Evolutionary conservation across 2,797 vertebrate genomes (phyloP).

Genomic region (Enteromius unitaeniatus): DNA sequence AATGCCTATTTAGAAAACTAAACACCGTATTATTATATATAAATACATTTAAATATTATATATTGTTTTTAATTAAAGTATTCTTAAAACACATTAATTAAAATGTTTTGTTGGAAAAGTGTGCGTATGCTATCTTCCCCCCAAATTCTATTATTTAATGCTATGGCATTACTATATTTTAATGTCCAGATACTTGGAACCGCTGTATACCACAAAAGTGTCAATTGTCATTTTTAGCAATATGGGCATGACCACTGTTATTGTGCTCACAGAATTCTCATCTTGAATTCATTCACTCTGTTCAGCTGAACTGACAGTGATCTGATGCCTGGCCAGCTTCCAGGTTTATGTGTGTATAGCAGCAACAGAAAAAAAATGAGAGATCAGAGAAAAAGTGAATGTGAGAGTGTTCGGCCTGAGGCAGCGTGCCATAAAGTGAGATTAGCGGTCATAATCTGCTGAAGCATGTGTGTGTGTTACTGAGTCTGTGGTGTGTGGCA

Average conservation of each 20-base stretch:
- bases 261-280: background rate
- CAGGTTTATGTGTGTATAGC: slow-evolving; percentile 12
- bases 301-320: slow-evolving; percentile 33
- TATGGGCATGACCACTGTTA: background rate
- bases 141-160: background rate
- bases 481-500: background rate
- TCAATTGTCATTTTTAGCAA: slow-evolving; percentile 23
- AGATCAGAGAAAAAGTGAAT: slow-evolving; percentile 42
- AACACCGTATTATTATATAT: background rate
- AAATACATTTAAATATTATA: background rate
- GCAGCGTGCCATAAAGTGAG: slow-evolving; percentile 38
- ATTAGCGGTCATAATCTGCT: slow-evolving; percentile 48
- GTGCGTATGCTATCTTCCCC: background rate
- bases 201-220: slow-evolving; percentile 66
- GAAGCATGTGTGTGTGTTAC: slow-evolving; percentile 35
- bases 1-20: background rate
- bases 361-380: slow-evolving; percentile 19
- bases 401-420: slow-evolving; percentile 22
- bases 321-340: slow-evolving; percentile 33
- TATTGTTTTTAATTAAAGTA: background rate
- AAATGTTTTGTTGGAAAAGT: background rate
- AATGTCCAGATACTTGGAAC: background rate
- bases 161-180: slow-evolving; percentile 56
- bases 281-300: slow-evolving; percentile 20
- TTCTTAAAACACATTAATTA: background rate